phyloP scores from a whole-genome alignment of 2,888 invertebrate species.

The Xanthia icteritia region DNA sequence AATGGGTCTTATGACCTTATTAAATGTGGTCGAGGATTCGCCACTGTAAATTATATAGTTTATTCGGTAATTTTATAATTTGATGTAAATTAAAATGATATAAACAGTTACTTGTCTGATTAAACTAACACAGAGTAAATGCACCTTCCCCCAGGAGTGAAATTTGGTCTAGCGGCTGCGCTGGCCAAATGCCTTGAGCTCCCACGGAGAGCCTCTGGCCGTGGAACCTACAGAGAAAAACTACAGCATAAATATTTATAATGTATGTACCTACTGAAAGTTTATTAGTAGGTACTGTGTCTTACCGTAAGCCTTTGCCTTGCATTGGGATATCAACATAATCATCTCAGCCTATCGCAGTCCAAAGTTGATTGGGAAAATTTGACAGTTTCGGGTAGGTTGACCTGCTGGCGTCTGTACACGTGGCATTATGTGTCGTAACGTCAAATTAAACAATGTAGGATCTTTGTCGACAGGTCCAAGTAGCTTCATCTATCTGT shows the following conservation, averaged over 20 bases:
- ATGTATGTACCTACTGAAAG: not conserved
- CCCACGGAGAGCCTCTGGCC: no score
- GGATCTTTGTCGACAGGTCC: not conserved
- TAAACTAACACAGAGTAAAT: not conserved
- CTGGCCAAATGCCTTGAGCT: not conserved
- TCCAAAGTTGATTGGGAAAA: no score
- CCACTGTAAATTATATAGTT: slow-evolving; percentile 46
- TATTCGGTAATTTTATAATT: slow-evolving; percentile 78
- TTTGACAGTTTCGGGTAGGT: no score
- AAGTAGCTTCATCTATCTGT: not conserved
- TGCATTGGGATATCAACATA: not conserved
- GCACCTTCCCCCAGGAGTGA: not conserved
- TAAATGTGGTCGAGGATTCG: slow-evolving; percentile 28
- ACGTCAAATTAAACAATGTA: no score
- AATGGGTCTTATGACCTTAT: slow-evolving; percentile 10
- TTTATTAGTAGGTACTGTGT: not conserved
- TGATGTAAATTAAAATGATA: slow-evolving; percentile 79
- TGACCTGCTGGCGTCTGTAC: no score
- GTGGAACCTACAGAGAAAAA: not conserved
- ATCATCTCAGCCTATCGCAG: not conserved
- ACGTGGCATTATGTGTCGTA: no score
- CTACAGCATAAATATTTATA: not conserved
- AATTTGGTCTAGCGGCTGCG: not conserved
- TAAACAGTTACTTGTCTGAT: slow-evolving; percentile 50
- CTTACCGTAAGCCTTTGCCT: no score